Evolutionary conservation across 1,140 invertebrate species (phyloP), one percentile per base, ranked within the genome.

Genomic region (Magallana ariakensis): DNA sequence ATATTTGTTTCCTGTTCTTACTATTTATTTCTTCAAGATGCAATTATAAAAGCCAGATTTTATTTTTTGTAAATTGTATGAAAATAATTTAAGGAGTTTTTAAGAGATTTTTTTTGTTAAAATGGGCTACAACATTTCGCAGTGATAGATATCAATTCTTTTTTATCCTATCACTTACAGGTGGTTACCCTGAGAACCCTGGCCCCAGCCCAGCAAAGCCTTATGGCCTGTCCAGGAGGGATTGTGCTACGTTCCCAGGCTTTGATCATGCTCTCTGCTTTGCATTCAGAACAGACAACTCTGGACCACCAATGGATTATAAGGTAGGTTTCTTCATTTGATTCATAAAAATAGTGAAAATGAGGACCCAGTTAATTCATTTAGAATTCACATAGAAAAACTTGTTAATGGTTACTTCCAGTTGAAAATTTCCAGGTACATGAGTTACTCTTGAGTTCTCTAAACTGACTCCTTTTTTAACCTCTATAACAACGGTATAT

Each of bases 281-380:
- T 89, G 91, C 88, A 13, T 93, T 93, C 55, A 87, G 93, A 56
- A 91, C 84, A 33, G 93, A 93, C 84, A 93, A 93, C 83, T 58
- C 33, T 60, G 93, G 93, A 80, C 92, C 92, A 85, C 92, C 92
- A 33, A 70, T 80, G 53, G 83, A 88, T 58, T 88, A 89, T 16
- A 22, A 88, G 84, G 92, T 92, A 85, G 83, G 81, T 84, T 70
- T 54, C 8, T 53, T 62, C 53, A 19, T 19, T n/a, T 19, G 15
- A 53, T 1, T 19, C 56, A 83, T 7, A 16, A 83, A 7, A 46
- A 46, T 4, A 46, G 33, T 2, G 33, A 46, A 46, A 46, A 46
- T n/a, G n/a, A n/a, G n/a, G n/a, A n/a, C n/a, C n/a, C n/a, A n/a
- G n/a, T n/a, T n/a, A n/a, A n/a, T n/a, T n/a, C n/a, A n/a, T 46